Percentiles rank a stretch among this genome's conserved stretches.
These are phyloP conservation scores for Psephotus haematonotus DNA, from an alignment of 2,113 vertebrate species.

Conservation along the genomic window DNA sequence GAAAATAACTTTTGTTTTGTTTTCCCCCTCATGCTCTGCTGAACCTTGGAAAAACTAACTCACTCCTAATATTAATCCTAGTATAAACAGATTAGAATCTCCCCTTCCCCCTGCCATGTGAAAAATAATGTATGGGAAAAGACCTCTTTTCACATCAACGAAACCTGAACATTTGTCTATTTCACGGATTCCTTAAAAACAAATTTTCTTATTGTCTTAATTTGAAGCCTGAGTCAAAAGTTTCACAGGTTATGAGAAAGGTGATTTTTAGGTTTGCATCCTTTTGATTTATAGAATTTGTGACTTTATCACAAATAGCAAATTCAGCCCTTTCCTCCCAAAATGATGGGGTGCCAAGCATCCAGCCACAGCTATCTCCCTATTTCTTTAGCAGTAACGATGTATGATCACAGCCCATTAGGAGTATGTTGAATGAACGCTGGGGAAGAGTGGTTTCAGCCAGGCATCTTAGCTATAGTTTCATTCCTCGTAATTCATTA, in stretches of 20 bases:
- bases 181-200: not conserved
- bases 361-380: not conserved
- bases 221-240: not conserved
- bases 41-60: conserved; percentile 61
- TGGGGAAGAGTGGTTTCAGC: not conserved
- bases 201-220: not conserved
- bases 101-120: conserved; percentile 15
- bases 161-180: conserved; percentile 12
- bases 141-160: not conserved
- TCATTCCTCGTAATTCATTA: not conserved
- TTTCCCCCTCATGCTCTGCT: conserved; percentile 59
- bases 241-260: not conserved
- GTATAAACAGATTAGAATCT: conserved; percentile 59
- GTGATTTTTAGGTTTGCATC: not conserved
- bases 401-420: not conserved
- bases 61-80: conserved; percentile 63
- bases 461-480: not conserved
- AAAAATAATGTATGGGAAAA: conserved; percentile 45
- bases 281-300: not conserved
- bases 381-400: not conserved
- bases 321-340: not conserved
- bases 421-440: fast-evolving
- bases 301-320: not conserved
- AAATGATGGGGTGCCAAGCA: not conserved
- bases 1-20: conserved; percentile 70